Base-by-base conservation (phyloP, 1,140 invertebrate species). In the Plutomurus gul region DNA sequence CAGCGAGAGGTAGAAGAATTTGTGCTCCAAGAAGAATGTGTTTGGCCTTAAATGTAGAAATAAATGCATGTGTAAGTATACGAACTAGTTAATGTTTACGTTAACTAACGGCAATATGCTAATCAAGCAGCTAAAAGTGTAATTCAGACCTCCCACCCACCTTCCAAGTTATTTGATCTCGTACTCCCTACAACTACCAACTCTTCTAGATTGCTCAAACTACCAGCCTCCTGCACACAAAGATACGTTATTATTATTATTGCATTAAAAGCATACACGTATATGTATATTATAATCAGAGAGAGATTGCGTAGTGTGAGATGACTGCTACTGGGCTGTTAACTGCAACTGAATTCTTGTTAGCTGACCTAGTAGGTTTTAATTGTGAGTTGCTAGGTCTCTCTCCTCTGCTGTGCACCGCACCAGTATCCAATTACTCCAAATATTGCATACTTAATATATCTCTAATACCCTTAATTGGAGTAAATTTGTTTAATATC, bases 111-210 rank as follows among this genome's bases (percentile, higher is more conserved):
- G 27, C 56, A 16, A 65, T 33, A 65, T 65, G 56, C 56, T 33
- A 65, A 65, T 65, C 13, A 65, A 51, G 25, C n/a, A 10, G 18
- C n/a, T n/a, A 10, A 56, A 60, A 30, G 27, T 8, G 11, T 33
- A 65, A 4, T 65, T 16, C 18, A 65, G 27, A 16, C 30, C n/a
- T 65, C 27, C 56, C 56, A 65, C 56, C 56, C 56, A 65, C 56
- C 27, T 65, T 65, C 4, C 27, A 65, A 65, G 51, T 30, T 60
- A 60, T 60, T 60, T 60, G 51, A 60, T 60, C 27, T 60, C 51
- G n/a, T 60, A 18, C 56, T 65, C 36, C 27, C 27, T n/a, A 65
- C 51, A 30, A 22, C 25, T 60, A 30, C 27, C 51, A 11, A 13
- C 33, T 16, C 22, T 16, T 22, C 25, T 27, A 33, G 56, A 65